Evolutionary conservation across 2,888 invertebrate genomes (phyloP), one percentile per base, ranked within the genome.

Genomic region (Cistogaster globosa): DNA sequence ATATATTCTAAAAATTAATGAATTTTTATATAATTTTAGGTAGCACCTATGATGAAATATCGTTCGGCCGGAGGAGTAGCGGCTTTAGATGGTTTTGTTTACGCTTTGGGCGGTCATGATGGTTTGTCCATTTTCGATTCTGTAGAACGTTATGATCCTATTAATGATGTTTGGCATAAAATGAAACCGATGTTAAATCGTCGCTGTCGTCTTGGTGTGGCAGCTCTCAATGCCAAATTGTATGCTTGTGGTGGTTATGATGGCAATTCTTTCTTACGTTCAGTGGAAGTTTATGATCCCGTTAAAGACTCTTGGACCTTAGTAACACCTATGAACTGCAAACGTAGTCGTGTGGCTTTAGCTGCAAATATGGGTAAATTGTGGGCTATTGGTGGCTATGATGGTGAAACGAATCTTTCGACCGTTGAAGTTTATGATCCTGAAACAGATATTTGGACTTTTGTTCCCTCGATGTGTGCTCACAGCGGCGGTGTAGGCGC

Each of bases 401-500:
- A 96, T 90, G 97, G 97, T 1, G 94, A 96, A 84, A 94, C 95
- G 0, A 97, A 97, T 93, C 93, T 97, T 16, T 95, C 96, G 11
- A 95, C 96, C 0, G 96, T 97, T n/a, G 97, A 97, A 92, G 95
- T 96, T 12, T 97, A 97, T 89, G 96, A 97, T 91, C 96, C 97
- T 3, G 93, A 94, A 87, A 93, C 93, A 7, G 95, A 97, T 90
- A 93, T 93, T 32, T 97, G 97, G 97, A 94, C 94, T 4, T 96
- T 95, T 90, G 95, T 95, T 18, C 94, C 96, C 2, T 93, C 96
- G 0, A 97, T 97, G 97, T 95, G 95, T 88, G 96, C 96, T 2
- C 97, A 97, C 90, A 97, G 97, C 91, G 97, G 97, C 1, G 97
- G 97, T 0, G 97, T 97, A 0, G 97, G 97, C n/a, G 96, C 97